Conservation (phyloP, 2,113 vertebrate species). For the Aldabrachelys gigantea region DNA sequence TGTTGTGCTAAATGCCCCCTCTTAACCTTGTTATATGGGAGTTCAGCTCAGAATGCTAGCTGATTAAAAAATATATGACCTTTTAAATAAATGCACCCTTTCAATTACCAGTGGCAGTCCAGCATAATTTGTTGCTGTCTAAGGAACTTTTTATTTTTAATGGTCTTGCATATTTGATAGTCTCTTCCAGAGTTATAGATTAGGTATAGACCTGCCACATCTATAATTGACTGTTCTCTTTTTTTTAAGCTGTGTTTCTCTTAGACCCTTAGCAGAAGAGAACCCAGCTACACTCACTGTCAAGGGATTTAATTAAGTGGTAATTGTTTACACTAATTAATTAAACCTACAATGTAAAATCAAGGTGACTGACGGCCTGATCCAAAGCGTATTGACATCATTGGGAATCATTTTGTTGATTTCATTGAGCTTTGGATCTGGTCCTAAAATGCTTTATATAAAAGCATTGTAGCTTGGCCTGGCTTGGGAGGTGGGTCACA, state of each 20-base stretch:
- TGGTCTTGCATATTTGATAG: slow-evolving; percentile 36
- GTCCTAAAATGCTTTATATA: background rate
- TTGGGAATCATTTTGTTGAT: background rate
- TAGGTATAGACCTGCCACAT: background rate
- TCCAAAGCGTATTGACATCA: background rate
- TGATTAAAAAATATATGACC: background rate
- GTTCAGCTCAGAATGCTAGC: slow-evolving; percentile 27
- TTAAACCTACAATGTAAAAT: background rate
- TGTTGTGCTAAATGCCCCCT: background rate
- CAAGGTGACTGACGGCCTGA: background rate
- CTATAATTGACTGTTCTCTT: background rate
- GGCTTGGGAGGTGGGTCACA: background rate
- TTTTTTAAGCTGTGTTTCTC: background rate
- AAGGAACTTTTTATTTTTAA: slow-evolving; percentile 21
- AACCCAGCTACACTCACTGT: background rate
- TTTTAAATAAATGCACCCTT: slow-evolving; percentile 21
- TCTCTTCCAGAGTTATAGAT: background rate
- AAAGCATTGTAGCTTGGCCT: background rate
- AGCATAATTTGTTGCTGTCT: slow-evolving; percentile 59
- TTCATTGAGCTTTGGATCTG: background rate
- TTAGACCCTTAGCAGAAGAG: background rate
- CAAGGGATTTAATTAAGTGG: background rate
- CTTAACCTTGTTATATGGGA: background rate
- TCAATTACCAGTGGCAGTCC: slow-evolving; percentile 51
- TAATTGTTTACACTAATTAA: background rate